A percentile compares a stretch with the other conserved stretches of the same genome.
Evolutionary conservation across 1,140 invertebrate genomes (phyloP).

Genomic region (Papilio dardanus): DNA sequence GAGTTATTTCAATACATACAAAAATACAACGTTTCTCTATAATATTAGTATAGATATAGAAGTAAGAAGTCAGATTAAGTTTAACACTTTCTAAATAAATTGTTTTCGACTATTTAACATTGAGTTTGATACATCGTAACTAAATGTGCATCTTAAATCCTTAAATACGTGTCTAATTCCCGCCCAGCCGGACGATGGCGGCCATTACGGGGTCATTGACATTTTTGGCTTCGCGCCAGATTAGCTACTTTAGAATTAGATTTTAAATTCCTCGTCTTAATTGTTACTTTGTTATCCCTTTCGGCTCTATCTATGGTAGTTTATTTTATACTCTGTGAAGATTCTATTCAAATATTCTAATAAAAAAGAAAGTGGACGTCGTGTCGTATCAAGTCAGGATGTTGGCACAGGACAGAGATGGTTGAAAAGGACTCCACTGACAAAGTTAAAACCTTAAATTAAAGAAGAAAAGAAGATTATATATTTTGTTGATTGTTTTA

Average conservation of each 20-base stretch:
- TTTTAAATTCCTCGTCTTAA: conserved; percentile 36
- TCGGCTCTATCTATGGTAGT: background rate
- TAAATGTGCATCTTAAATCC: conserved; percentile 34
- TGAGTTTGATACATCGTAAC: conserved; percentile 6
- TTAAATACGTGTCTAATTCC: conserved; percentile 41
- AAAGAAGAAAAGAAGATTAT: no score
- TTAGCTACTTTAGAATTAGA: conserved; percentile 42
- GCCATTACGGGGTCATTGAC: conserved; percentile 49
- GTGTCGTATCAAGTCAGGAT: no score
- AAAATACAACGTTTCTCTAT: background rate
- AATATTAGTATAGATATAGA: background rate
- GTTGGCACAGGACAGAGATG: no score
- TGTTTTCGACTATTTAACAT: background rate
- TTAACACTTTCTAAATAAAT: background rate
- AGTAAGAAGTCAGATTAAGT: background rate
- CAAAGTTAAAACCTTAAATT: no score
- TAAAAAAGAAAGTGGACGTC: no score
- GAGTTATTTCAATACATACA: no score
- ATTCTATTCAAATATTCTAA: background rate
- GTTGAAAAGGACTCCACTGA: no score
- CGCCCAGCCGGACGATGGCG: conserved; percentile 29
- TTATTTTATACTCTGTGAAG: conserved; percentile 11
- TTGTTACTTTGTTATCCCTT: conserved; percentile 24
- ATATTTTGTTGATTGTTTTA: background rate
- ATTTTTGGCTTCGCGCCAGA: conserved; percentile 56